Evolutionary conservation across 2,113 vertebrate genomes (phyloP).

Genomic region (Psittacula cyanocephala): DNA sequence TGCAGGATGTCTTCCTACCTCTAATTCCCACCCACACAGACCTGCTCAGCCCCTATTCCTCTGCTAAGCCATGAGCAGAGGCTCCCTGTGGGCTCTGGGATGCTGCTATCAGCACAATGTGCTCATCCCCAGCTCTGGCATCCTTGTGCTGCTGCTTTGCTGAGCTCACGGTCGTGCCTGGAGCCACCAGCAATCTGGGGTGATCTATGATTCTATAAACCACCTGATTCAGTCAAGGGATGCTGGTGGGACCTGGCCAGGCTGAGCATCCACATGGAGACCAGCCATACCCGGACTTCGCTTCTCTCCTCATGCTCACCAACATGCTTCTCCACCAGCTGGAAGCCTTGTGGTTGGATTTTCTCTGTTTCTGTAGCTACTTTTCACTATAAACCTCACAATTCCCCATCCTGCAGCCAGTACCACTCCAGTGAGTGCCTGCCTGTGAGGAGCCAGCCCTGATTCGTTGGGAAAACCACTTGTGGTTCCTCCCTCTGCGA

Average conservation of each 20-base stretch:
- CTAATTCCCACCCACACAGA: background rate
- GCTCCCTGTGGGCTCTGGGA: accelerated
- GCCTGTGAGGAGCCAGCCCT: background rate
- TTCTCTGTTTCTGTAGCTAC: background rate
- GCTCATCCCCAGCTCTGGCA: accelerated
- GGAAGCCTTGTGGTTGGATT: background rate
- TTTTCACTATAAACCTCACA: background rate
- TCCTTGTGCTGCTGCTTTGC: background rate
- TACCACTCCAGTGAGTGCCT: no score
- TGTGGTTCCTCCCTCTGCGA: background rate
- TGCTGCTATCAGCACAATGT: background rate
- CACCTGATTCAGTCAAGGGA: background rate
- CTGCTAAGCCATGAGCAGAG: accelerated
- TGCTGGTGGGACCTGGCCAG: background rate
- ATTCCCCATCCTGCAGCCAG: background rate
- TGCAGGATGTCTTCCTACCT: background rate
- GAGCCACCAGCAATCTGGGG: background rate
- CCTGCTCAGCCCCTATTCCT: background rate
- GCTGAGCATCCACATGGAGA: background rate
- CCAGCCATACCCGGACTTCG: background rate
- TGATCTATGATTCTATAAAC: background rate
- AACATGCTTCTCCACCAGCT: background rate
- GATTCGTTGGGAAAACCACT: background rate
- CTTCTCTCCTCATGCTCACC: background rate
- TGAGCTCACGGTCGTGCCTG: background rate